Base-by-base conservation (phyloP, 2,797 vertebrate genomes). In the Eulemur rubriventer region DNA sequence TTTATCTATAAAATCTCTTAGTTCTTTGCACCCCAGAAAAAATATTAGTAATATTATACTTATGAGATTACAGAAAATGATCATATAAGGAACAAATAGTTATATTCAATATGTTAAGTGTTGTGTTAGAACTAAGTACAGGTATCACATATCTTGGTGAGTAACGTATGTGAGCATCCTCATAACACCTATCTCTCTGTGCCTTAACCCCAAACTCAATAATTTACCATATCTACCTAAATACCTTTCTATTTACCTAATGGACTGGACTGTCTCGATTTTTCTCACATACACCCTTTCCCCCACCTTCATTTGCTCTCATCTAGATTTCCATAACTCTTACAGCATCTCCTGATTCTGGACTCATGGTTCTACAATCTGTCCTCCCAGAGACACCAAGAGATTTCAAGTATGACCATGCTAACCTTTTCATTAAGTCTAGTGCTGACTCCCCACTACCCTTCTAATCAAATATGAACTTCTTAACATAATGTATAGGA, bases 1-100 rank as follows among this genome's bases (percentile, higher is more conserved):
- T 75, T 96, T 83, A 80, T 35, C 20, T 72, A 59, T 95, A 72
- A 91, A 91, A 91, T 69, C 38, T 82, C 70, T 85, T 52, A 65
- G 20, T 72, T 73, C 30, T 91, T 69, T 84, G 28, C 38, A 75
- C 0, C 6, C 6, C 2, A 43, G 67, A 48, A 69, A 73, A 82
- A 80, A 70, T 43, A 24, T 85, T 95, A 30, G 33, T 73, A 73
- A 85, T 91, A 52, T 52, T 61, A 35, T 41, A 50, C 52, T 89
- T 78, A 76, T 0, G 28, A 82, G 20, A 73, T 18, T 30, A 85
- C 41, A 96, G 52, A 84, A 0, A 78, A 9, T 57, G 59, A 75
- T 65, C 28, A 85, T 43, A 67, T 14, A 89, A 46, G 35, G 35
- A 85, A 76, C 11, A 96, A 76, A 33, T 41, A 46, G 61, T 76